phyloP scores from a whole-genome alignment of 2,113 vertebrate genomes.

The Steatornis caripensis region DNA sequence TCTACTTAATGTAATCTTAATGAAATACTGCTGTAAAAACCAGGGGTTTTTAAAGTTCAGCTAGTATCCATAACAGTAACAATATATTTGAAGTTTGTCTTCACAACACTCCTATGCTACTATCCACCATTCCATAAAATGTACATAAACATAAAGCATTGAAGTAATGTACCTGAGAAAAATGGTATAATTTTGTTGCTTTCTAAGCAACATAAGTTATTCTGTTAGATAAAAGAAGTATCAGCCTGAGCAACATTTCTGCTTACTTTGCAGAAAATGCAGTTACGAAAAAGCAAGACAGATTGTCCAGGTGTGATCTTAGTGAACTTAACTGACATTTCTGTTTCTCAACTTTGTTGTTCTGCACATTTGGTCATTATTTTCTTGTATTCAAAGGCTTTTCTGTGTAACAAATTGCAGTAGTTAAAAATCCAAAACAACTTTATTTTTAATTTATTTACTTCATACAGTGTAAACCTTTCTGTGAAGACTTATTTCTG shows the following conservation, averaged over 20 bases:
- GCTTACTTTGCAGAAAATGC: background rate
- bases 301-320: background rate
- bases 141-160: background rate
- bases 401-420: background rate
- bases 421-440: background rate
- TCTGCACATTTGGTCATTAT: fast-evolving
- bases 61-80: background rate
- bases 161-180: background rate
- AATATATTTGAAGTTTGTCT: background rate
- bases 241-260: background rate
- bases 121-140: background rate
- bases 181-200: background rate
- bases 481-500: background rate
- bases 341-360: background rate
- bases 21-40: background rate
- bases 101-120: background rate
- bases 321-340: background rate
- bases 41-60: background rate
- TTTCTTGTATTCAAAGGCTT: background rate
- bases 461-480: background rate
- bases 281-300: background rate
- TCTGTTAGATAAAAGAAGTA: background rate
- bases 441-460: background rate
- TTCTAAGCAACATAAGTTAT: background rate
- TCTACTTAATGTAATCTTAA: background rate